Evolutionary conservation across 2,113 vertebrate genomes (phyloP).

Genomic region (Coreoperca whiteheadi): DNA sequence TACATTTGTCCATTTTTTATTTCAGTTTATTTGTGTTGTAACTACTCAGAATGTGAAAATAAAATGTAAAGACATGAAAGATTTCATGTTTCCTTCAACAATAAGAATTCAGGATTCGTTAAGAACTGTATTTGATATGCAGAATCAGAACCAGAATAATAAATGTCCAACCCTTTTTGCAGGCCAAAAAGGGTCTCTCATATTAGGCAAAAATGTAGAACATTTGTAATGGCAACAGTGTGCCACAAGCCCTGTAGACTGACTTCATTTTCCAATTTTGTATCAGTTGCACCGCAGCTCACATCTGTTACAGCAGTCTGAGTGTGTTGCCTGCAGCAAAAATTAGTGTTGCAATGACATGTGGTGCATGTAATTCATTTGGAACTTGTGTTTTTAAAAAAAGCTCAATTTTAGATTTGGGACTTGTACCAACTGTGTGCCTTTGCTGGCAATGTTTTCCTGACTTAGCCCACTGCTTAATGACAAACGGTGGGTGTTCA

Average conservation of each 20-base stretch:
- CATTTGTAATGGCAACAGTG: background rate
- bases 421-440: slow-evolving; percentile 22
- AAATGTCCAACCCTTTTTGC: background rate
- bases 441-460: slow-evolving; percentile 22
- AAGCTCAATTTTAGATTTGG: slow-evolving; percentile 33
- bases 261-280: slow-evolving; percentile 42
- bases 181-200: background rate
- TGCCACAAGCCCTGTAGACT: slow-evolving; percentile 21
- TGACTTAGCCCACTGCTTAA: slow-evolving; percentile 24
- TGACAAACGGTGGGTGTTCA: slow-evolving; percentile 26
- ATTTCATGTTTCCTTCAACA: background rate
- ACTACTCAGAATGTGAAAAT: background rate
- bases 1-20: background rate
- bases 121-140: background rate
- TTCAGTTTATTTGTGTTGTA: background rate
- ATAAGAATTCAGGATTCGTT: background rate
- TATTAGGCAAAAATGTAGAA: background rate
- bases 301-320: slow-evolving; percentile 56
- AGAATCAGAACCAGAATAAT: slow-evolving; percentile 16
- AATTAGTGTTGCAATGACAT: slow-evolving; percentile 48
- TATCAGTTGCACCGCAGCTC: slow-evolving; percentile 48
- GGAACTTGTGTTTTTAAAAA: slow-evolving; percentile 18
- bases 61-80: background rate
- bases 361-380: slow-evolving; percentile 56
- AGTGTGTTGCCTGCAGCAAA: slow-evolving; percentile 48